Evolutionary conservation across 2,113 vertebrate species (phyloP).

Genomic region (Pteronura brasiliensis): DNA sequence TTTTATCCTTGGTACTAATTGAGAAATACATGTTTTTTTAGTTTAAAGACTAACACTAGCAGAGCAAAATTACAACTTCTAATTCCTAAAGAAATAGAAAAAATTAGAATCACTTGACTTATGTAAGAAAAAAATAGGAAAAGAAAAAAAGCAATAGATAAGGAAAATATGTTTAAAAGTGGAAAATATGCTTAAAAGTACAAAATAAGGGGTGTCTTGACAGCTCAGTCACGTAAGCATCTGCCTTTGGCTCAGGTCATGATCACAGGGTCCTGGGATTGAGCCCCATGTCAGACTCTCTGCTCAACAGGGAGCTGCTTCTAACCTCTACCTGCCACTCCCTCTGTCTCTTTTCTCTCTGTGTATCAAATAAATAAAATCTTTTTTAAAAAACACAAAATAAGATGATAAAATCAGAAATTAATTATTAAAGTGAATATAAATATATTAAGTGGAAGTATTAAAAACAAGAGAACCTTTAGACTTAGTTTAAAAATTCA

Average conservation of each 20-base stretch:
- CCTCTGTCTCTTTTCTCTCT: too few relatives aligned
- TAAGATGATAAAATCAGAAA: not conserved
- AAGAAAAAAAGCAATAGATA: not conserved
- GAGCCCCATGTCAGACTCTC: not conserved
- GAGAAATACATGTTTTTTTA: not conserved
- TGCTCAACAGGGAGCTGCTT: too few relatives aligned
- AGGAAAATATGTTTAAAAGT: not conserved
- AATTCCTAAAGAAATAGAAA: not conserved
- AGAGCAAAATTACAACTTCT: not conserved
- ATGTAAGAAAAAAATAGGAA: not conserved
- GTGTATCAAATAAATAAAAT: too few relatives aligned
- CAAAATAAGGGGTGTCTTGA: not conserved
- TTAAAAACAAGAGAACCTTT: not conserved
- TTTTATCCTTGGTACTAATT: not conserved
- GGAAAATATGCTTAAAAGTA: not conserved
- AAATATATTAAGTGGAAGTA: not conserved
- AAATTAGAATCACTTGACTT: not conserved
- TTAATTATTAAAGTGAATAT: not conserved
- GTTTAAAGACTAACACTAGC: not conserved
- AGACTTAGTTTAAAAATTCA: not conserved
- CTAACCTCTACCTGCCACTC: too few relatives aligned
- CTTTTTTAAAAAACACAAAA: not conserved
- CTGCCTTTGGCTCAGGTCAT: not conserved
- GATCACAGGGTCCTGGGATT: not conserved
- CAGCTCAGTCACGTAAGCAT: not conserved